These are phyloP conservation scores for Apodemus sylvaticus DNA, from an alignment of 2,113 vertebrate species.

Conservation along the genomic window DNA sequence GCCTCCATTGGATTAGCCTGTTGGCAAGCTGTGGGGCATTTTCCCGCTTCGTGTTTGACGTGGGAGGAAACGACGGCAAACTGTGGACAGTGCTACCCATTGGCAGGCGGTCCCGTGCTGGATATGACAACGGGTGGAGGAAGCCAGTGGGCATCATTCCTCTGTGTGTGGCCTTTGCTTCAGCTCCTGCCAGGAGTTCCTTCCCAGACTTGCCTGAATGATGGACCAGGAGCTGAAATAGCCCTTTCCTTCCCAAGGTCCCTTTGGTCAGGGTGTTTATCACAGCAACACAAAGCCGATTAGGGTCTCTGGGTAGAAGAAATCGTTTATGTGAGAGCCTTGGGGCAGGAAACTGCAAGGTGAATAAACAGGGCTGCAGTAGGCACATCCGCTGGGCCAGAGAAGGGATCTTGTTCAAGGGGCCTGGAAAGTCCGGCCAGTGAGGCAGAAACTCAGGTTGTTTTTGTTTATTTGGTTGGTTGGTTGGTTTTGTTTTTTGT, in stretches of 20 bases:
- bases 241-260: neutral
- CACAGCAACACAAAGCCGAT: too few relatives aligned
- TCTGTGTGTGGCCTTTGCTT: neutral
- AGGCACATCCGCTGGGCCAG: accelerated
- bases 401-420: neutral
- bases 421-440: neutral
- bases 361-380: neutral
- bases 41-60: too few relatives aligned
- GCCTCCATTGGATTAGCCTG: neutral
- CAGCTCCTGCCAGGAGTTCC: neutral
- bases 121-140: neutral
- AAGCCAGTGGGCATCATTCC: neutral
- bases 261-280: neutral
- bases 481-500: neutral
- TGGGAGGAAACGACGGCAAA: neutral
- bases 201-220: neutral
- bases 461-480: neutral
- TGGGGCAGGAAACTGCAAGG: neutral
- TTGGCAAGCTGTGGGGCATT: neutral
- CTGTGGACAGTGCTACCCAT: neutral
- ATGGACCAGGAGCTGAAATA: neutral
- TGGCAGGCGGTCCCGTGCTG: neutral
- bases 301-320: neutral
- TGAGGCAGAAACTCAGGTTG: neutral
- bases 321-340: neutral